phyloP scores from a whole-genome alignment of 2,797 vertebrate genomes.

The Micropoecilia bifurca region DNA sequence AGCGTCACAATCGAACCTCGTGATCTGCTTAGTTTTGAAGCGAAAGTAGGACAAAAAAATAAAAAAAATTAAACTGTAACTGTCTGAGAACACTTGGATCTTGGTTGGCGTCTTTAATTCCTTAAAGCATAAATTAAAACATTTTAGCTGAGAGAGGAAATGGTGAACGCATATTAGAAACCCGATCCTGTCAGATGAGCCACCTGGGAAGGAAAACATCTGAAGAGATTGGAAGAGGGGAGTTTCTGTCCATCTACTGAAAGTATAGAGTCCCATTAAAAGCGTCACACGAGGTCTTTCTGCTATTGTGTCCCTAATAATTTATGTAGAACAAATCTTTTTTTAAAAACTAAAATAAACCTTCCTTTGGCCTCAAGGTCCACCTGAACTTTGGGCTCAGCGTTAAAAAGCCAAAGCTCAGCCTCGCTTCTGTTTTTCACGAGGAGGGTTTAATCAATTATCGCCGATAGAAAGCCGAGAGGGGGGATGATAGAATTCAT shows the following conservation, averaged over 20 bases:
- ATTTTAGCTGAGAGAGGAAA: neutral
- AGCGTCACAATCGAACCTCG: neutral
- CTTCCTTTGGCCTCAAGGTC: conserved; percentile 14
- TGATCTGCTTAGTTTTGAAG: neutral
- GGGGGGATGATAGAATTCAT: conserved; percentile 41
- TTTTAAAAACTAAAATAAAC: neutral
- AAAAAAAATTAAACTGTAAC: neutral
- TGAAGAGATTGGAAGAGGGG: conserved; percentile 54
- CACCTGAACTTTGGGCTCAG: conserved; percentile 34
- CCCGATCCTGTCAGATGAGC: conserved; percentile 70
- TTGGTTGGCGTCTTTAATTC: neutral
- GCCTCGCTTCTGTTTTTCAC: conserved; percentile 37
- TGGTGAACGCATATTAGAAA: conserved; percentile 46
- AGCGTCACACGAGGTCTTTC: conserved; percentile 4
- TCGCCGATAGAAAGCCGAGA: conserved; percentile 46
- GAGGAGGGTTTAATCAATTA: conserved; percentile 55
- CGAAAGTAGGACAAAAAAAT: neutral
- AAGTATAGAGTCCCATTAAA: conserved; percentile 30
- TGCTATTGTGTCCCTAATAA: neutral
- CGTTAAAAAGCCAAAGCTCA: conserved; percentile 35
- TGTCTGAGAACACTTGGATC: neutral
- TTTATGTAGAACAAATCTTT: conserved; percentile 15
- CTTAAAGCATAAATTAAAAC: conserved; percentile 8
- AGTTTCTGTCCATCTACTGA: conserved; percentile 41
- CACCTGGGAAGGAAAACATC: conserved; percentile 68